A percentile compares a stretch with the other conserved stretches of the same genome.
phyloP scores from a whole-genome alignment of 2,888 invertebrate genomes.

The Macroteleia sp. region DNA sequence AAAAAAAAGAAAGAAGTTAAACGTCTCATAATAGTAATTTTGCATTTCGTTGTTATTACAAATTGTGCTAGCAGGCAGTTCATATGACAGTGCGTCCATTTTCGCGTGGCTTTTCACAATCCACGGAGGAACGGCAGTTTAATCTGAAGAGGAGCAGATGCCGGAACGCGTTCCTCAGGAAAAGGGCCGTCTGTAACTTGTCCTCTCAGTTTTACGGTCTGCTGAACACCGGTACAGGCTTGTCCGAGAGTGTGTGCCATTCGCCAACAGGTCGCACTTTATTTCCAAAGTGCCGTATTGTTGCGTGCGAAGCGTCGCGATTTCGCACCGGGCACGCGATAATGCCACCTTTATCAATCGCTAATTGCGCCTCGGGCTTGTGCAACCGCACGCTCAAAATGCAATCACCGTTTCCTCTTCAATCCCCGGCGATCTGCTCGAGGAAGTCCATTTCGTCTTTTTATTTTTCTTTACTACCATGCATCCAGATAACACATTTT shows the following conservation, averaged over 20 bases:
- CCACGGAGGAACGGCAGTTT: conserved; percentile 2
- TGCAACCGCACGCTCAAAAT: conserved; percentile 21
- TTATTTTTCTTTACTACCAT: not conserved
- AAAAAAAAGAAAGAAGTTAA: too few relatives aligned
- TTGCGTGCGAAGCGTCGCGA: conserved; percentile 32
- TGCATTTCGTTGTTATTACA: conserved; percentile 26
- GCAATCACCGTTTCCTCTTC: conserved; percentile 24
- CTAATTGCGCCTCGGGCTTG: conserved; percentile 24
- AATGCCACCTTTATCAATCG: conserved; percentile 36
- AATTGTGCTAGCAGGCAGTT: conserved; percentile 19
- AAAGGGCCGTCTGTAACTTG: conserved; percentile 68
- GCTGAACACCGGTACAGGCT: conserved; percentile 67
- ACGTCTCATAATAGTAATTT: conserved; percentile 26
- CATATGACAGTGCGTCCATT: conserved; percentile 36
- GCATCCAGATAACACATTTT: conserved; percentile 12
- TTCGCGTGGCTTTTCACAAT: conserved; percentile 18
- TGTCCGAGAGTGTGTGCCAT: not conserved
- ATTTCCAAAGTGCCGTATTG: conserved; percentile 26
- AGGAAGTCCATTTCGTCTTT: conserved; percentile 9
- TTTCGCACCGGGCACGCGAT: conserved; percentile 51
- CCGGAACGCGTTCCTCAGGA: conserved; percentile 71
- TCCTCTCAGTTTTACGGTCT: conserved; percentile 79
- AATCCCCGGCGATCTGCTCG: not conserved
- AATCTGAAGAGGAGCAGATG: conserved; percentile 62
- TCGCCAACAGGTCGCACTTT: conserved; percentile 28